Conservation (phyloP, 2,888 invertebrate species). For the Himalopsyche japonica region DNA sequence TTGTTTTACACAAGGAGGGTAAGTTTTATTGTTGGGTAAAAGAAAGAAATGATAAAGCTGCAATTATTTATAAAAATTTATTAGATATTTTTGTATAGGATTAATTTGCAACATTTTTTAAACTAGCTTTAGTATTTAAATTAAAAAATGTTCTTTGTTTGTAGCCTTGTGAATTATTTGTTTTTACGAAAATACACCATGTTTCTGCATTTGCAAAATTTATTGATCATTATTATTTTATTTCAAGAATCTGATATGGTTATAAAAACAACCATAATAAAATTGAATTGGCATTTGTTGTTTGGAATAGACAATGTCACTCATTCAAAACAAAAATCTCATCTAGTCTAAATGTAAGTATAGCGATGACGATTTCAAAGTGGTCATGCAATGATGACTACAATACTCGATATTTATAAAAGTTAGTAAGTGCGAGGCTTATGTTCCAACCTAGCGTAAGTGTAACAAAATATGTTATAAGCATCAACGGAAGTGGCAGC, state of each 20-base stretch:
- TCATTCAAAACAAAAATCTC: too few relatives aligned
- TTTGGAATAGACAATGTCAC: too few relatives aligned
- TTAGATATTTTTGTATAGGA: neutral
- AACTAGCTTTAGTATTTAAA: too few relatives aligned
- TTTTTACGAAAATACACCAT: too few relatives aligned
- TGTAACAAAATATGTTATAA: slow-evolving; percentile 75
- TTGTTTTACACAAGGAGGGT: neutral
- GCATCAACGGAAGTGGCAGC: slow-evolving; percentile 77
- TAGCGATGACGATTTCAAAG: neutral
- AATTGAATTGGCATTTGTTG: too few relatives aligned
- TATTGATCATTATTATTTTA: too few relatives aligned
- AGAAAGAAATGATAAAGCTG: neutral
- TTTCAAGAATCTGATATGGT: too few relatives aligned
- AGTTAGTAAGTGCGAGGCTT: slow-evolving; percentile 76
- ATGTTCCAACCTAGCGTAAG: slow-evolving; percentile 83
- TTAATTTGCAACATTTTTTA: neutral
- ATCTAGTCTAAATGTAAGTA: too few relatives aligned
- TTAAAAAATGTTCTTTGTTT: too few relatives aligned
- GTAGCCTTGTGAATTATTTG: too few relatives aligned
- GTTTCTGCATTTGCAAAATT: too few relatives aligned
- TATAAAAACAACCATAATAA: too few relatives aligned
- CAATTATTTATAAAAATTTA: neutral
- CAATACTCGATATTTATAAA: slow-evolving; percentile 81
- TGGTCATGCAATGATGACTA: slow-evolving; percentile 46
- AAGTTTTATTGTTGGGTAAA: neutral